Evolutionary conservation across 2,797 vertebrate species (phyloP).

Genomic region (Neopelma chrysocephalum): DNA sequence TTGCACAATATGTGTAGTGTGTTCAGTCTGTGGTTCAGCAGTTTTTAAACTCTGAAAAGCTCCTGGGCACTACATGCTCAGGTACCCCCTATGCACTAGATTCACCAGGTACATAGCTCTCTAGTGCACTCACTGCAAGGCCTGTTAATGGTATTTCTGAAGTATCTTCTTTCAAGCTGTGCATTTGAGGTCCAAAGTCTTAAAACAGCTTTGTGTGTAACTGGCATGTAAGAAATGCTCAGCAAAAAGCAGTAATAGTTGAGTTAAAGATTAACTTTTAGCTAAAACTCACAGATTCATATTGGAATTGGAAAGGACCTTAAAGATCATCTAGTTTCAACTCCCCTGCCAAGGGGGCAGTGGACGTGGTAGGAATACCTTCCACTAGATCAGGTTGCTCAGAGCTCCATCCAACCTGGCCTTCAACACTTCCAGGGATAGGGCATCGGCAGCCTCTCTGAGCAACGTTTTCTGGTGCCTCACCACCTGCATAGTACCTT

Average conservation of each 20-base stretch:
- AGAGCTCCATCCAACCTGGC: not conserved
- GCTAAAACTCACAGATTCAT: not conserved
- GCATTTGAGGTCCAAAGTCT: not conserved
- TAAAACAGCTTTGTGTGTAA: not conserved
- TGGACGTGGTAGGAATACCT: not conserved
- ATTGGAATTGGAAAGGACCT: not conserved
- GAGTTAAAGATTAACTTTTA: not conserved
- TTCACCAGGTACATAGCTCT: fast-evolving
- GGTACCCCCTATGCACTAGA: fast-evolving
- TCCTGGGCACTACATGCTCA: not conserved
- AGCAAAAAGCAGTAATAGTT: not conserved
- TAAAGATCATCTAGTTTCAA: not conserved
- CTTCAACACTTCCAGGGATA: not conserved
- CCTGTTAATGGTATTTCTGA: not conserved
- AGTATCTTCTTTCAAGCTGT: not conserved
- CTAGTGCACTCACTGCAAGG: not conserved
- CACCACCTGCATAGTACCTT: not conserved
- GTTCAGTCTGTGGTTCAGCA: not conserved
- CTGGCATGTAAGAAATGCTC: not conserved
- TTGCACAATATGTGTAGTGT: not conserved
- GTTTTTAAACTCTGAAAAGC: not conserved
- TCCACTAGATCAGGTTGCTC: not conserved
- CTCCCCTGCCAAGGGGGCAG: too few species aligned
- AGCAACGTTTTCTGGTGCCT: not conserved
- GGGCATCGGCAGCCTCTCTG: not conserved